These are phyloP conservation scores for Crotalus horridus DNA, from an alignment of 2,113 vertebrate genomes.

Conservation along the genomic window DNA sequence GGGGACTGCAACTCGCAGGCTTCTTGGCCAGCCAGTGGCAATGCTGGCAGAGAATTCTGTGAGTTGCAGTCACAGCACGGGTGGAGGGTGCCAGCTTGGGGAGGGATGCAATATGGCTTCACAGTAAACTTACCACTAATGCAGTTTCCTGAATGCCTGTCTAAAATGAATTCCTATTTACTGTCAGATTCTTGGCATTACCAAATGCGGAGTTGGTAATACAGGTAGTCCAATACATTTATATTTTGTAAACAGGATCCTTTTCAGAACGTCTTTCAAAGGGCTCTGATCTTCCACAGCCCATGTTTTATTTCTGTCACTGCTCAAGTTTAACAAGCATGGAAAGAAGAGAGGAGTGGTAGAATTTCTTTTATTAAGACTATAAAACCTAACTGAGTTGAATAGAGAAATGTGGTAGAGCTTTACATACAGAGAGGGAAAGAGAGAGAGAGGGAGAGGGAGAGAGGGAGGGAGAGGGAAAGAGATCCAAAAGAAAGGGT, in stretches of 20 bases:
- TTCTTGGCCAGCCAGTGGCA: not conserved
- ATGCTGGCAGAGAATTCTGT: not conserved
- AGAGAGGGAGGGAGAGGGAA: not conserved
- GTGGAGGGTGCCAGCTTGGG: not conserved
- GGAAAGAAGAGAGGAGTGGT: conserved; percentile 46
- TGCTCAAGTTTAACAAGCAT: conserved; percentile 69
- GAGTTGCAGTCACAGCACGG: not conserved
- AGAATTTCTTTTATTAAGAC: conserved; percentile 67
- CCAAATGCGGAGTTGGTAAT: conserved; percentile 49
- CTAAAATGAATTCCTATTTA: conserved; percentile 51
- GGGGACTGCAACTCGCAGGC: not conserved
- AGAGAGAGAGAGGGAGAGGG: not conserved
- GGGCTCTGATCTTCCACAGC: conserved; percentile 72
- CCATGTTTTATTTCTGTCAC: conserved; percentile 71
- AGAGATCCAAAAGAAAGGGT: conserved; percentile 8
- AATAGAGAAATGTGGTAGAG: conserved; percentile 57
- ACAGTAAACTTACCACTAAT: not conserved
- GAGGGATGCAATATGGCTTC: conserved; percentile 9
- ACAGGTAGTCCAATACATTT: conserved; percentile 50
- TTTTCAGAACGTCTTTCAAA: conserved; percentile 67
- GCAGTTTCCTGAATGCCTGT: conserved; percentile 37
- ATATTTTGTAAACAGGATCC: conserved; percentile 61
- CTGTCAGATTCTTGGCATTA: conserved; percentile 49
- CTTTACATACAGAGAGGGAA: conserved; percentile 28
- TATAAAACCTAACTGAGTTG: conserved; percentile 67